Conservation (phyloP, 1,140 invertebrate species). For the Epicauta chinensis region DNA sequence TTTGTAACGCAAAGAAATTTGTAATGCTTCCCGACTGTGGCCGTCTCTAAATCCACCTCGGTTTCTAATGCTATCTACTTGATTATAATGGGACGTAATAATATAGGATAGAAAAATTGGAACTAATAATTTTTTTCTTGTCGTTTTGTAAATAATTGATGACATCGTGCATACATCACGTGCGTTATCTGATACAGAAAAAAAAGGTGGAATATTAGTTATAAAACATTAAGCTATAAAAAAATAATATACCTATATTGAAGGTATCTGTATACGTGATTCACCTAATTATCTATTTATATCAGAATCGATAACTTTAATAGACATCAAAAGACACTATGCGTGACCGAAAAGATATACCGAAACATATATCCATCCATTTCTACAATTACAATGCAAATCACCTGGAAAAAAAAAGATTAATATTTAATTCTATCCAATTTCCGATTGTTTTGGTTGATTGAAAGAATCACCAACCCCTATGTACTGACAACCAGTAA, state of each 20-base stretch:
- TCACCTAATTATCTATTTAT: slow-evolving; percentile 17
- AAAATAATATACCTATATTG: slow-evolving; percentile 1
- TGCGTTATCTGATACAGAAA: neutral
- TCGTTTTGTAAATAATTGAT: slow-evolving; percentile 11
- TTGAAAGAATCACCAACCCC: too few relatives aligned
- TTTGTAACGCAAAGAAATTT: too few relatives aligned
- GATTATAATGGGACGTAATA: too few relatives aligned
- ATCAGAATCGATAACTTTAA: slow-evolving; percentile 9
- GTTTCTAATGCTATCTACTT: too few relatives aligned
- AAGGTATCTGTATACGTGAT: slow-evolving; percentile 6
- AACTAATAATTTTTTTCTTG: slow-evolving; percentile 7
- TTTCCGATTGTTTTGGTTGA: too few relatives aligned
- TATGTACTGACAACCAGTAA: too few relatives aligned
- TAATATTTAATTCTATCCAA: too few relatives aligned
- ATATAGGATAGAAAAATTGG: neutral
- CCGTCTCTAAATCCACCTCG: too few relatives aligned
- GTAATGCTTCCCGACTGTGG: too few relatives aligned
- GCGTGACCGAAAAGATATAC: slow-evolving; percentile 4
- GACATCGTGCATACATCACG: slow-evolving; percentile 1
- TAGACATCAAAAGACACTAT: slow-evolving; percentile 6
- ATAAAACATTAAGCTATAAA: slow-evolving; percentile 7
- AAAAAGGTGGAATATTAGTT: slow-evolving; percentile 10
- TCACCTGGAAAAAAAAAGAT: too few relatives aligned
- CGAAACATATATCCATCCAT: too few relatives aligned
- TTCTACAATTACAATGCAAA: too few relatives aligned